These are phyloP conservation scores for Rhineura floridana DNA, from an alignment of 2,113 vertebrate species.

Conservation along the genomic window DNA sequence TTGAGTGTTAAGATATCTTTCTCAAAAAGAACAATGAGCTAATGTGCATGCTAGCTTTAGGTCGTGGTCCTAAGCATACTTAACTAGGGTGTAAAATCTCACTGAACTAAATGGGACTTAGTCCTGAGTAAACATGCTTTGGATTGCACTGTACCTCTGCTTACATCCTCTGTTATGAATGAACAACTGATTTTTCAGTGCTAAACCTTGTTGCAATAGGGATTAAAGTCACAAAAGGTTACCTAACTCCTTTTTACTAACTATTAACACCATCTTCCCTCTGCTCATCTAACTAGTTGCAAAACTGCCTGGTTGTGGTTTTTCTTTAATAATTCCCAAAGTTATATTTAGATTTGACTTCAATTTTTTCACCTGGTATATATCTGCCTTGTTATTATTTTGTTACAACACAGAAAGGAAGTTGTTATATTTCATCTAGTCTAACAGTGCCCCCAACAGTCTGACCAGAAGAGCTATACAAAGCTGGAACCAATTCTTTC, in stretches of 20 bases:
- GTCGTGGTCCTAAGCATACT: background rate
- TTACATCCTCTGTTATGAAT: background rate
- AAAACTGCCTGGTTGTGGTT: background rate
- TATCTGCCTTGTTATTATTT: fast-evolving
- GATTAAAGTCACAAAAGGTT: background rate
- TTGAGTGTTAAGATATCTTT: background rate
- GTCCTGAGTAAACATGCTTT: background rate
- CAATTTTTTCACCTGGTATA: background rate
- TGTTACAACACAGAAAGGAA: background rate
- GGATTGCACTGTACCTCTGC: background rate
- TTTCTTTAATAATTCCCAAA: background rate
- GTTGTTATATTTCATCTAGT: slow-evolving; percentile 21
- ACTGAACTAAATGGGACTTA: background rate
- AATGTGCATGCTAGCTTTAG: background rate
- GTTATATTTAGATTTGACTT: slow-evolving; percentile 1
- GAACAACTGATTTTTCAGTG: background rate
- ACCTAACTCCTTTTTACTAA: background rate
- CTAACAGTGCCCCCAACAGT: slow-evolving; percentile 27
- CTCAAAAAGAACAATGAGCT: background rate
- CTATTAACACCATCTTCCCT: background rate
- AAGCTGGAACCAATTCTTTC: background rate
- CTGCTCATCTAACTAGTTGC: background rate
- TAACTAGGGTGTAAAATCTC: background rate
- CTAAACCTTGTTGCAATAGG: background rate
- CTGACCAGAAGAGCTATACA: background rate